Base-by-base conservation (phyloP, 2,888 invertebrate genomes). In the Aporophyla nigra region DNA sequence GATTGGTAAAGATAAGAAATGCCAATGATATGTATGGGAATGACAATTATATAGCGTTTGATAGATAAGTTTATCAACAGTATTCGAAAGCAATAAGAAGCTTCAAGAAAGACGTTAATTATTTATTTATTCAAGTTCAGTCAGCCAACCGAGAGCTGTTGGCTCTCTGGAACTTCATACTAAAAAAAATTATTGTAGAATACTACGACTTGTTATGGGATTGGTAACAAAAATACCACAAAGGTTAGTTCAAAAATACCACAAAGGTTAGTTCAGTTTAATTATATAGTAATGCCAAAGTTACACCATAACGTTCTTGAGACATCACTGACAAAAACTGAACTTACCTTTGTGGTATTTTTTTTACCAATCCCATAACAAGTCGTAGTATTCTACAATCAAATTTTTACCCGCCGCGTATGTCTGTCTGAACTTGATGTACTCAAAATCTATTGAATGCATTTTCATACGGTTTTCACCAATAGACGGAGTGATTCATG, bases 41-140 rank as follows among this genome's bases (percentile, higher is more conserved):
- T 82, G 80, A 54, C 71, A 71, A 68, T 77, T 83, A 71, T 46
- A 46, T 33, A 51, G 63, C 49, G 19, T 40, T 12, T 72, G 19
- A 78, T 43, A 33, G 4, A 75, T 40, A 43, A 43, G 14, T 61
- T 21, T 73, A 54, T 16, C 21, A 51, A 19, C 27, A 0, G 14
- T 33, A 78, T 6, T 51, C 16, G n/a, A 43, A 33, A 43, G 16
- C 7, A 58, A 33, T 59, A 43, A 51, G n/a, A 51, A 16, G 10
- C 5, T 66, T 14, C 16, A 40, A 5, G 54, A 63, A 33, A 49
- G 12, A 16, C 19, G 0, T n/a, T 61, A 27, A 61, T 53, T 2
- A 43, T 27, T 46, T 2, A 43, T 27, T 46, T 27, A 40, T 1
- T 40, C 6, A 27, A 16, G n/a, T 24, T 43, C 16, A 43, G 10